Conservation (phyloP, 2,797 vertebrate species). For the Gymnothorax reevesii region DNA sequence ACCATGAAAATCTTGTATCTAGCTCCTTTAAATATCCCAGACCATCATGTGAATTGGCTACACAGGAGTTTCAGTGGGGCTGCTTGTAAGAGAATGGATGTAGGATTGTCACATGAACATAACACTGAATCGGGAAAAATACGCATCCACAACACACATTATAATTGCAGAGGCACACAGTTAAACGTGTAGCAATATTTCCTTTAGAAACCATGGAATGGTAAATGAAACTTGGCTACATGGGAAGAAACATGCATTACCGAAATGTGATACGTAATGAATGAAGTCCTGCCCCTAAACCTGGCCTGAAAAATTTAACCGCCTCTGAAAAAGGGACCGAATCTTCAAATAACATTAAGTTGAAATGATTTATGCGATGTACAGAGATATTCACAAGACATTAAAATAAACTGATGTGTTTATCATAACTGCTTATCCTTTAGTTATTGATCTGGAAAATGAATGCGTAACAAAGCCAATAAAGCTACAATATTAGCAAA, state of each 20-base stretch:
- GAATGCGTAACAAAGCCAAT: too few species aligned
- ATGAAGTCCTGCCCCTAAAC: constrained; percentile 40
- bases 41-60: neutral
- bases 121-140: neutral
- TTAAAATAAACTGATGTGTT: too few species aligned
- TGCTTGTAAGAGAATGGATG: neutral
- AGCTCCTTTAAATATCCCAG: neutral
- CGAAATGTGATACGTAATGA: constrained; percentile 32
- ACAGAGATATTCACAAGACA: constrained; percentile 9
- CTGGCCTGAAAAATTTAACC: constrained; percentile 24
- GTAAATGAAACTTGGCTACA: constrained; percentile 19
- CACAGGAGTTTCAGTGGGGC: neutral
- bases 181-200: constrained; percentile 9
- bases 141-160: constrained; percentile 7
- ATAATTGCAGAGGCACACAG: neutral
- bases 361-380: neutral
- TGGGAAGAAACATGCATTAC: constrained; percentile 6
- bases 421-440: too few species aligned
- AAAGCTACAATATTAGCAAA: too few species aligned
- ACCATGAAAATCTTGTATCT: too few species aligned
- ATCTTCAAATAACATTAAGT: neutral
- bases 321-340: constrained; percentile 46
- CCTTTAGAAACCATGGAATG: constrained; percentile 13
- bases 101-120: neutral
- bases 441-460: too few species aligned